Percentiles rank a stretch among this genome's conserved stretches.
Conservation (phyloP, 2,797 vertebrate species). For the Chelmon rostratus region DNA sequence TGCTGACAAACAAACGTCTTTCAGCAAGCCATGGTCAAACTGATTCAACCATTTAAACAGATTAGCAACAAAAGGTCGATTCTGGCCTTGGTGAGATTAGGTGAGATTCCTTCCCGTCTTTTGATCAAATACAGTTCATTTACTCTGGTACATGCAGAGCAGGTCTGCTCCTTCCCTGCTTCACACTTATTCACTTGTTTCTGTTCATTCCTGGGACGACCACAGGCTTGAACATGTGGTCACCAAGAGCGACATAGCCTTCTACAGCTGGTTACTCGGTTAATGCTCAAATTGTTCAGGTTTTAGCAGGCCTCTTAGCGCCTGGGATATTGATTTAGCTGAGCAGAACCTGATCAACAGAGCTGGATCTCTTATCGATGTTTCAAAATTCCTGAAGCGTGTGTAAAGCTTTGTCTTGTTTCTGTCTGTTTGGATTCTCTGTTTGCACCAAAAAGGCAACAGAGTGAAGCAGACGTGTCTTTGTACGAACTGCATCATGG, state of each 20-base stretch:
- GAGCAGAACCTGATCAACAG: neutral
- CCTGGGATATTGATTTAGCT: neutral
- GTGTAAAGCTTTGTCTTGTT: neutral
- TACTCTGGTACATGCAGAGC: slow-evolving; percentile 8
- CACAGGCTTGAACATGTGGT: neutral
- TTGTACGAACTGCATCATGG: neutral
- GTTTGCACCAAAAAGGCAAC: neutral
- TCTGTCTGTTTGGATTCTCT: neutral
- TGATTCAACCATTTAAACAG: slow-evolving; percentile 28
- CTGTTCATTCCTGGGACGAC: neutral
- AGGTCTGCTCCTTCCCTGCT: slow-evolving; percentile 17
- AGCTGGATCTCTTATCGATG: neutral
- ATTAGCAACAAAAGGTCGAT: slow-evolving; percentile 34
- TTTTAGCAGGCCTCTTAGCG: neutral
- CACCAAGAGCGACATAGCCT: neutral
- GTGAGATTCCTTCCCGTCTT: slow-evolving; percentile 23
- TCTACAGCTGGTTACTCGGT: neutral
- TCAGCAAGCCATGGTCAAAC: slow-evolving; percentile 31
- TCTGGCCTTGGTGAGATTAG: slow-evolving; percentile 43
- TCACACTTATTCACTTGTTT: neutral
- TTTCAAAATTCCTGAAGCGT: neutral
- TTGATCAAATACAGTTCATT: slow-evolving; percentile 17
- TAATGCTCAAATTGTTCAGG: neutral
- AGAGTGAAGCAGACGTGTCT: neutral
- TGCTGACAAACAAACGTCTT: slow-evolving; percentile 40